Evolutionary conservation across 2,797 vertebrate genomes (phyloP).

Genomic region (Chromobotia macracanthus): DNA sequence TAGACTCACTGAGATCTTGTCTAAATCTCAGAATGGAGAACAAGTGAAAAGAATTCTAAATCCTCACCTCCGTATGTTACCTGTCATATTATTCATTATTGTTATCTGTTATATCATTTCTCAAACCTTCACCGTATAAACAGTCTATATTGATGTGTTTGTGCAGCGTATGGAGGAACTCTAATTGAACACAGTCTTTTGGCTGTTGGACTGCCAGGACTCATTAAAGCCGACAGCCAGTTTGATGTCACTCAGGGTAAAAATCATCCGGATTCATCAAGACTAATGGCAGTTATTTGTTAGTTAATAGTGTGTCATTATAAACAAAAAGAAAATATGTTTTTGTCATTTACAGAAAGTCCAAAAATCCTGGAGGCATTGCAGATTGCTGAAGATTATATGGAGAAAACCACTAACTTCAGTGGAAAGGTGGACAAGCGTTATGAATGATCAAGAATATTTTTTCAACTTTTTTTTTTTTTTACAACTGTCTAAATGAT

Average conservation of each 20-base stretch:
- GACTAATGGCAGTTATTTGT: neutral
- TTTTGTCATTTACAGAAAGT: slow-evolving; percentile 64
- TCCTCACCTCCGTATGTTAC: slow-evolving; percentile 84
- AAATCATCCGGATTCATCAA: neutral
- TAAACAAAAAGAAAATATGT: neutral
- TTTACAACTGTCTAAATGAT: neutral
- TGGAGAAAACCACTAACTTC: slow-evolving; percentile 82
- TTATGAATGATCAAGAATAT: neutral
- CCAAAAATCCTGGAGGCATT: slow-evolving; percentile 85
- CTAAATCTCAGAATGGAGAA: slow-evolving; percentile 82
- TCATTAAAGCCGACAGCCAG: slow-evolving; percentile 82
- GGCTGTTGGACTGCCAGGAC: slow-evolving; percentile 82
- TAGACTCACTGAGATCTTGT: slow-evolving; percentile 87
- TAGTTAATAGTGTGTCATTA: neutral
- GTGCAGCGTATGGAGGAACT: slow-evolving; percentile 85
- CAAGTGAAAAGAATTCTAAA: slow-evolving; percentile 91
- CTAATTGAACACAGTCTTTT: slow-evolving; percentile 94
- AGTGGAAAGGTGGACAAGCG: slow-evolving; percentile 83
- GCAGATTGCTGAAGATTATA: slow-evolving; percentile 87
- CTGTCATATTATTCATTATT: neutral
- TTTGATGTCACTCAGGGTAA: slow-evolving; percentile 75
- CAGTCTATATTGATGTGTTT: slow-evolving; percentile 4
- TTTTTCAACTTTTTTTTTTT: neutral
- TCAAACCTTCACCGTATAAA: neutral
- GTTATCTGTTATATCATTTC: neutral